Conservation (phyloP, 2,113 vertebrate species). For the Hippoglossus stenolepis region DNA sequence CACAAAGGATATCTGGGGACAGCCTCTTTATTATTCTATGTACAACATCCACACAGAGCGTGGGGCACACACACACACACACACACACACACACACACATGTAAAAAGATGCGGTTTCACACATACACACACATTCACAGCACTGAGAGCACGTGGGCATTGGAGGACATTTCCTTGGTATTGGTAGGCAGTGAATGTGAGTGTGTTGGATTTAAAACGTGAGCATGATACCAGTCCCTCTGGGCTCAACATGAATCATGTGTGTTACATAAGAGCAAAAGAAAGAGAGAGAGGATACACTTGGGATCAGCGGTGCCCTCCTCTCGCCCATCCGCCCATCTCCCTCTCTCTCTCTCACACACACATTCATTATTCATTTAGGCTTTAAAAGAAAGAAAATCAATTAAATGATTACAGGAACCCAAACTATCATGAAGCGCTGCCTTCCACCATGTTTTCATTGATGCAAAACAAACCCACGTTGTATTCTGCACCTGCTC, state of each 20-base stretch:
- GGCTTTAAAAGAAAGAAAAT: slow-evolving; percentile 45
- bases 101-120: not conserved
- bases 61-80: not conserved
- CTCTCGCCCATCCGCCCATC: slow-evolving; percentile 19
- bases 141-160: not conserved
- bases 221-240: slow-evolving; percentile 57
- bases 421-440: not conserved
- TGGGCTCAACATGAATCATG: slow-evolving; percentile 68
- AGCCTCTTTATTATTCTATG: not conserved
- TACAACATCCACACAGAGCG: slow-evolving; percentile 5
- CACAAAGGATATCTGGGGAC: too few species aligned
- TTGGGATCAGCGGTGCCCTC: slow-evolving; percentile 39
- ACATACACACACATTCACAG: not conserved
- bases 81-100: not conserved
- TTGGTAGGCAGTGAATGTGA: slow-evolving; percentile 31
- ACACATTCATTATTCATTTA: slow-evolving; percentile 35
- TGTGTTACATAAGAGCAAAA: slow-evolving; percentile 69
- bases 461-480: not conserved
- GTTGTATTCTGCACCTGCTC: not conserved
- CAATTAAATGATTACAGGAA: slow-evolving; percentile 29
- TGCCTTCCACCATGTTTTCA: not conserved
- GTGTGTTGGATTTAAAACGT: slow-evolving; percentile 48
- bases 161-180: slow-evolving; percentile 29
- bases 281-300: slow-evolving; percentile 20
- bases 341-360: not conserved